A percentile compares a stretch with the other conserved stretches of the same genome.
Evolutionary conservation across 2,113 vertebrate genomes (phyloP).

Genomic region (Rostratula benghalensis): DNA sequence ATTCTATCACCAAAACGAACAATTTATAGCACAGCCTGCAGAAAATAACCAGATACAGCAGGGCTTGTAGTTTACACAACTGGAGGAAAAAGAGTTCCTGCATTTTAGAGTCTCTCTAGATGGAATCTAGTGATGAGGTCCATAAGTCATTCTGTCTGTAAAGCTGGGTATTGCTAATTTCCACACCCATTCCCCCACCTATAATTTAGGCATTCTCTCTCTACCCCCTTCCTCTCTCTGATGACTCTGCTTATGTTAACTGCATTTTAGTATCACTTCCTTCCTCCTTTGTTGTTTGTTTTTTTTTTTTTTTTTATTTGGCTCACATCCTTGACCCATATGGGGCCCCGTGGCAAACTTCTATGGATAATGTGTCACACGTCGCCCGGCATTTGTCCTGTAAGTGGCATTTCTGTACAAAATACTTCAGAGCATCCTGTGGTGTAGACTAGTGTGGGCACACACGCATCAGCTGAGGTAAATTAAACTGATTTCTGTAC

Average conservation of each 20-base stretch:
- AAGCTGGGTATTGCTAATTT: neutral
- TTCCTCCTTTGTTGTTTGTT: neutral
- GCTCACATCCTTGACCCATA: neutral
- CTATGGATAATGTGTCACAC: rapidly evolving
- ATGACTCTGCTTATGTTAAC: neutral
- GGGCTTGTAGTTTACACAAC: neutral
- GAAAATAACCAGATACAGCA: neutral
- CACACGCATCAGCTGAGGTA: neutral
- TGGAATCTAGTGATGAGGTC: rapidly evolving
- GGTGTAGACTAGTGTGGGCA: neutral
- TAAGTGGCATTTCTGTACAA: neutral
- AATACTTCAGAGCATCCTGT: neutral
- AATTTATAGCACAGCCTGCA: neutral
- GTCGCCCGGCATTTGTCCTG: neutral
- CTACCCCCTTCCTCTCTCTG: neutral
- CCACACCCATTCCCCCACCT: neutral
- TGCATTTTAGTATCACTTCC: neutral
- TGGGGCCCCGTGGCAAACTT: neutral
- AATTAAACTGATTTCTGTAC: neutral
- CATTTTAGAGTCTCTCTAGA: neutral
- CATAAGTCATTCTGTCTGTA: neutral
- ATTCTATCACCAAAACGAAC: neutral
- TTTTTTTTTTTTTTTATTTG: neutral
- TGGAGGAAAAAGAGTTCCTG: neutral
- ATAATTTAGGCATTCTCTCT: neutral